Evolutionary conservation across 2,113 vertebrate genomes (phyloP).

Genomic region (Alosa alosa): DNA sequence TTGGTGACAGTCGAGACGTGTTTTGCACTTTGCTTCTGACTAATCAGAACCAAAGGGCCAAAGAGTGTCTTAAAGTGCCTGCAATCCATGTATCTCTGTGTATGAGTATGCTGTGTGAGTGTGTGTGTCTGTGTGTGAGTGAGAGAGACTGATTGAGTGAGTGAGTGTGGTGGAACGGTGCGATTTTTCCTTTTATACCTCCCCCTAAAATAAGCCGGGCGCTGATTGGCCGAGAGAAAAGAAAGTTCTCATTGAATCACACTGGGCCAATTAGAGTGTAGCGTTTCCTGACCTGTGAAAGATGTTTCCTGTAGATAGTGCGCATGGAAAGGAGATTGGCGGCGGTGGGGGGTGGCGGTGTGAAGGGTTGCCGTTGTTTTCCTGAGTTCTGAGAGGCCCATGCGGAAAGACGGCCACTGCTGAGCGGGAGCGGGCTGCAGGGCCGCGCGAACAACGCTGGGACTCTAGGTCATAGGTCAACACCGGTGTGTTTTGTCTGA

Average conservation of each 20-base stretch:
- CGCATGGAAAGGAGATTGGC: slow-evolving; percentile 41
- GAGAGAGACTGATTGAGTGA: slow-evolving; percentile 9
- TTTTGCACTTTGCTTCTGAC: slow-evolving; percentile 9
- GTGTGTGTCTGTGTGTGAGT: background rate
- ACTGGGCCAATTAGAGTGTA: slow-evolving; percentile 80
- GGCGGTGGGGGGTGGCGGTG: slow-evolving; percentile 1
- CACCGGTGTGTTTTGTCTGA: background rate
- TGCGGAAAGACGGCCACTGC: slow-evolving; percentile 64
- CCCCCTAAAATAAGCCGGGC: slow-evolving; percentile 86
- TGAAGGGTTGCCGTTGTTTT: slow-evolving; percentile 68
- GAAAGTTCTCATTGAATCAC: slow-evolving; percentile 73
- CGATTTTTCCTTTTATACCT: slow-evolving; percentile 81
- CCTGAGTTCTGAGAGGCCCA: slow-evolving; percentile 56
- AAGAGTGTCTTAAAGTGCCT: background rate
- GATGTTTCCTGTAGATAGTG: slow-evolving; percentile 98
- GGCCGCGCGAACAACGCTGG: background rate
- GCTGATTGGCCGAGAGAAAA: slow-evolving; percentile 76
- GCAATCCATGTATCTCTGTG: slow-evolving; percentile 15
- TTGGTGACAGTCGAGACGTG: background rate
- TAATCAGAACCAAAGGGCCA: background rate
- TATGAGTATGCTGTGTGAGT: background rate
- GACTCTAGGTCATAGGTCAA: background rate
- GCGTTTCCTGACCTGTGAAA: slow-evolving; percentile 86
- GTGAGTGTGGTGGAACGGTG: background rate
- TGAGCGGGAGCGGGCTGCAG: background rate